Evolutionary conservation across 1,140 invertebrate species (phyloP), one percentile per base, ranked within the genome.

Genomic region (Platyura marginata): DNA sequence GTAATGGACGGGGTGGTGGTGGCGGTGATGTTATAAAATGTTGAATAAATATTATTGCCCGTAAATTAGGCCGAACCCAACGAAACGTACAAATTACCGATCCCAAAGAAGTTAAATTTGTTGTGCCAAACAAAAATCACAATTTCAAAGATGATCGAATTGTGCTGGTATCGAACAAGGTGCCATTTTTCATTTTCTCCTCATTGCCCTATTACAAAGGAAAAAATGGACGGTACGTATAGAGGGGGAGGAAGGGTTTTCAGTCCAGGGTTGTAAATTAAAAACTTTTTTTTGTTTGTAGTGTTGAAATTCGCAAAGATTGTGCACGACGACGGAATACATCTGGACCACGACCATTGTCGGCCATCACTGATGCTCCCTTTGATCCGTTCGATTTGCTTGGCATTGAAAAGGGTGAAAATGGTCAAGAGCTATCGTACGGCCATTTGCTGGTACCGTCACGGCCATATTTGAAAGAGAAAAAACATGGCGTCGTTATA

Each of bases 371-470:
- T 51, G 86, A 91, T 65, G 77, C 74, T 49, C 72, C 75, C 42
- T 66, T 79, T 34, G 87, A 91, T 70, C 80, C 85, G 11, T 86
- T 86, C 63, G 77, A 86, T 63, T 68, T 86, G 15, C 58, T 92
- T 20, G 85, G 86, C 33, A 71, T 89, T 44, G 81, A 88, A 55
- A 72, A 72, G 60, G 75, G 77, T 33, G 79, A 83, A 57, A 85
- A 89, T 62, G 87, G 85, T 45, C 82, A 82, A 65, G 81, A 86
- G 62, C 79, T 90, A 49, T 91, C 87, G 20, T 92, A 91, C 63
- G 81, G 81, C 38, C 77, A 83, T 55, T 63, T 91, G 39, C 64
- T 93, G 45, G 75, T 82, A 50, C 82, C 84, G 21, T 81, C 81
- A 13, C 69, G 72, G 53, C 68, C 77, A 21, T 72, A 67, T 47